These are phyloP conservation scores for Lasiurus borealis DNA, from an alignment of 2,113 vertebrate genomes.

Conservation along the genomic window DNA sequence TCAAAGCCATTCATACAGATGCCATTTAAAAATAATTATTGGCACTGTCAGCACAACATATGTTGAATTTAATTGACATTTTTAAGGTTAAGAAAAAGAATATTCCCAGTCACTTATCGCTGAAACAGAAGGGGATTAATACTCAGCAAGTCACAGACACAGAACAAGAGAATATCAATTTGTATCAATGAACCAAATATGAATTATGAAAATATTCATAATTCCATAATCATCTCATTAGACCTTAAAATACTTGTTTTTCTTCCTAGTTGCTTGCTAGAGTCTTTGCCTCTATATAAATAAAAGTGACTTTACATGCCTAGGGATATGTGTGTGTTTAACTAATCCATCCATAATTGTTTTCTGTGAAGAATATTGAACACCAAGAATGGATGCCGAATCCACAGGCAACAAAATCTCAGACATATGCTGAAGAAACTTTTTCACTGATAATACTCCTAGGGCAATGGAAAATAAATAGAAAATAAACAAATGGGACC, in stretches of 20 bases:
- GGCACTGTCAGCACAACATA: not conserved
- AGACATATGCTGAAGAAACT: too few species aligned
- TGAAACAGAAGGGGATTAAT: not conserved
- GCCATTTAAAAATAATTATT: not conserved
- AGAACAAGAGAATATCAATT: not conserved
- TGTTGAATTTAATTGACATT: not conserved
- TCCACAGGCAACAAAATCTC: too few species aligned
- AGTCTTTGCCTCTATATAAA: conserved; percentile 61
- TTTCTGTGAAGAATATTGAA: conserved; percentile 75
- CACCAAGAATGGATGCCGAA: conserved; percentile 58
- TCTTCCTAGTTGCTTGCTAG: not conserved
- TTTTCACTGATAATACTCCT: too few species aligned
- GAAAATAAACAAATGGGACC: too few species aligned
- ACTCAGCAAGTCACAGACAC: not conserved
- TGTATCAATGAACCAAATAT: not conserved
- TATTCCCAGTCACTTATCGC: not conserved
- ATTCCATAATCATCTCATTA: not conserved
- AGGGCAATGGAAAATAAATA: too few species aligned
- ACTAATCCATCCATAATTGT: conserved; percentile 68
- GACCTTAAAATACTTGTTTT: not conserved
- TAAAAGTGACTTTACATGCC: conserved; percentile 56
- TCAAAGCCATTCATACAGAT: not conserved
- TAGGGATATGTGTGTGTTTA: conserved; percentile 28
- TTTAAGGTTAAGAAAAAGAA: not conserved
- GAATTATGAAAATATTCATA: not conserved